These are phyloP conservation scores for Apodemia mormo DNA, from an alignment of 2,888 invertebrate species.

Conservation along the genomic window DNA sequence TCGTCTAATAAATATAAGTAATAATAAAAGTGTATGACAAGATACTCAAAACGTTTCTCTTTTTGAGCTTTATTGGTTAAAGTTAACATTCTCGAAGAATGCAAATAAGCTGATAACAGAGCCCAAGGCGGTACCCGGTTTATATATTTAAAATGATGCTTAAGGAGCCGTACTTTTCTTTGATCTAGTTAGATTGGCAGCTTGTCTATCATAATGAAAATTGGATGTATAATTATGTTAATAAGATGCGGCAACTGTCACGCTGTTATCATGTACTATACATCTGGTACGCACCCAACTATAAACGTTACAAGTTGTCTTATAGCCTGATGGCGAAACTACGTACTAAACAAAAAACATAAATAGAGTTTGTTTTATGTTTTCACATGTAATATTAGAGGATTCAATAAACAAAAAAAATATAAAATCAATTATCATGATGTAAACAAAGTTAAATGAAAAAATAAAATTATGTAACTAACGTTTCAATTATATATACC, in stretches of 20 bases:
- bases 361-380: neutral
- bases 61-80: no score
- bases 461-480: no score
- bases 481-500: no score
- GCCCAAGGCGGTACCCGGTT: neutral
- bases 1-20: no score
- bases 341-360: slow-evolving; percentile 9
- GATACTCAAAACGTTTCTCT: no score
- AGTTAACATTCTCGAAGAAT: neutral
- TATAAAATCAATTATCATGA: no score
- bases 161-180: slow-evolving; percentile 24
- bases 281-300: slow-evolving; percentile 33
- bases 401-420: no score
- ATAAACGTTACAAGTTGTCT: slow-evolving; percentile 35
- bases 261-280: slow-evolving; percentile 41
- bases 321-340: slow-evolving; percentile 30
- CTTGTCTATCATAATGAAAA: slow-evolving; percentile 35
- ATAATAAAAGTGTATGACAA: no score
- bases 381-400: neutral
- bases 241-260: slow-evolving; percentile 38
- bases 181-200: slow-evolving; percentile 31
- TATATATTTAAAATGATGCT: slow-evolving; percentile 19
- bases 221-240: slow-evolving; percentile 37
- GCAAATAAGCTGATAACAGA: neutral
- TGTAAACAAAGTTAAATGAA: no score